Percentiles rank a stretch among this genome's conserved stretches.
phyloP scores from a whole-genome alignment of 2,888 invertebrate species.

The Pristionchus arcanus region DNA sequence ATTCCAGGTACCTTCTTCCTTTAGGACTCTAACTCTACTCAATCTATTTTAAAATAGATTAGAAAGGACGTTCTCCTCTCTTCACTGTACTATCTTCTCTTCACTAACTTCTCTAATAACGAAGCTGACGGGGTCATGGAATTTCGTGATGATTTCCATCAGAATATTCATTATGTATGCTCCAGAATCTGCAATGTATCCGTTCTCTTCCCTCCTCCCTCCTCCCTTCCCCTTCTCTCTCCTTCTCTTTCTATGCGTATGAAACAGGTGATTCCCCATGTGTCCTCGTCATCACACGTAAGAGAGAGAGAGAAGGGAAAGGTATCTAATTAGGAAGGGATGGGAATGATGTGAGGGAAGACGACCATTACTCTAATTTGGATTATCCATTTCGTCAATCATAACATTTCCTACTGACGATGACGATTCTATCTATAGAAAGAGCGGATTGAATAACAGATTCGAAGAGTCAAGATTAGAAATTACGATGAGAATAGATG shows the following conservation, averaged over 20 bases:
- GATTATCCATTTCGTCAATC: slow-evolving; percentile 13
- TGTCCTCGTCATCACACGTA: not conserved
- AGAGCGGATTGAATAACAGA: slow-evolving; percentile 22
- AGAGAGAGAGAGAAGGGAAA: not conserved
- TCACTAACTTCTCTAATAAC: slow-evolving; percentile 78
- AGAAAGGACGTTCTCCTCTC: not conserved
- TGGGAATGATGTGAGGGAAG: not conserved
- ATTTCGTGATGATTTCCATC: slow-evolving; percentile 77
- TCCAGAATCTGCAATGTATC: slow-evolving; percentile 68
- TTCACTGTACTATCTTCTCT: not conserved
- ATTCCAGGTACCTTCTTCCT: not conserved
- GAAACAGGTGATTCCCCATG: slow-evolving; percentile 22
- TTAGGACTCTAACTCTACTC: not conserved
- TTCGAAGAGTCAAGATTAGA: not conserved
- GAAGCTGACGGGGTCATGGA: slow-evolving; percentile 77
- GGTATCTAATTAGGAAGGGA: slow-evolving; percentile 15
- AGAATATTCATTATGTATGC: slow-evolving; percentile 78
- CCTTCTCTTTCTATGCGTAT: not conserved
- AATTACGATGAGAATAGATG: not conserved
- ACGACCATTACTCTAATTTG: not conserved
- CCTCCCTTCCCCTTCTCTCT: not conserved
- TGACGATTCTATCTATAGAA: not conserved
- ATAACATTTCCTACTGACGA: slow-evolving; percentile 7
- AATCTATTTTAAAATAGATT: not conserved
- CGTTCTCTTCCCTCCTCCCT: not conserved